Evolutionary conservation across 2,797 vertebrate genomes (phyloP), one percentile per base, ranked within the genome.

Genomic region (Epinephelus malabaricus): DNA sequence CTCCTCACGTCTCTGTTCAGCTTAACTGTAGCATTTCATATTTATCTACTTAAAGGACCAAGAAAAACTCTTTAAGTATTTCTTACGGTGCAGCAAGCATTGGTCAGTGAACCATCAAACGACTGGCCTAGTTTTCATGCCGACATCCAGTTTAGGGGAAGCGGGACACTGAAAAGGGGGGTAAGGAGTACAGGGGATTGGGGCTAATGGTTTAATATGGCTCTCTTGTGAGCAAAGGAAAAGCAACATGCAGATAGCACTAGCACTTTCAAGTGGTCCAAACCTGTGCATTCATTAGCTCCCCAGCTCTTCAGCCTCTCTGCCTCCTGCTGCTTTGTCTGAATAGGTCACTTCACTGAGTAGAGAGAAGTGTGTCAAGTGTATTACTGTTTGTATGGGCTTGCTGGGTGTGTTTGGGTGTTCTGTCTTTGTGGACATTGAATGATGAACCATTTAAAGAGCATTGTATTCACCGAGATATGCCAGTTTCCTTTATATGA

Each of bases 321-420:
- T 77, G 84, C 82, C 84, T 88, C 92, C 88, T 65, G 88, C 90
- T 90, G 92, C 86, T 92, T 78, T 71, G 86, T 90, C 83, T 92
- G 88, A 94, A 89, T 88, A 84, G 92, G 89, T 92, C 91, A 92
- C 88, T 84, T 88, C 75, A 81, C 73, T 72, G 85, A 79, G 75
- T 83, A 56, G 79, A 64, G 84, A 78, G 92, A 94, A 93, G 92
- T 92, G 91, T 93, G 92, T 94, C 90, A 92, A 90, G 87, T 89
- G 78, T 87, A 40, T 77, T 73, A 23, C 72, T 86, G 78, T 88
- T 88, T 91, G 84, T 73, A 72, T 70, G 81, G 82, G 73, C 84
- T 82, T 49, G 56, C 73, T 83, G 82, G 81, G 85, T 86, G 85
- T 89, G 91, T 93, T 89, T 87, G 90, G 87, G 84, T 92, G 87